A percentile compares a stretch with the other conserved stretches of the same genome.
These are phyloP conservation scores for Diachasma alloeum DNA, from an alignment of 1,140 invertebrate species.

Conservation along the genomic window DNA sequence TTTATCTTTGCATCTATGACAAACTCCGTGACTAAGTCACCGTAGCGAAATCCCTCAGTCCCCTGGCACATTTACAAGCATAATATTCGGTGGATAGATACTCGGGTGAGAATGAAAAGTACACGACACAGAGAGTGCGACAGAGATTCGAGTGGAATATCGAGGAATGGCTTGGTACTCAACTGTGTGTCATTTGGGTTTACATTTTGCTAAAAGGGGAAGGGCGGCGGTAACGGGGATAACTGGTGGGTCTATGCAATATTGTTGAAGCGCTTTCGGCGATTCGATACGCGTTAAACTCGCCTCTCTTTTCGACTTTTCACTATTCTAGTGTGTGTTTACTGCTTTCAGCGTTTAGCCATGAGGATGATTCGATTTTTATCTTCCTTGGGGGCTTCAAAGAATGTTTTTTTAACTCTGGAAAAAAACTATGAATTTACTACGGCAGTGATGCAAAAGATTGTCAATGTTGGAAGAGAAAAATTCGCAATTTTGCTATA, in stretches of 20 bases:
- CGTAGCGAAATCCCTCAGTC: conserved; percentile 28
- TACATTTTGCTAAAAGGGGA: conserved; percentile 39
- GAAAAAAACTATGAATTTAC: neutral
- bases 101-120: neutral
- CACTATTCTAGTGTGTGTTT: neutral
- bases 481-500: neutral
- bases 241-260: conserved; percentile 27
- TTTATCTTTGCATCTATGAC: conserved; percentile 8
- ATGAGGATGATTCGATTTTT: conserved; percentile 13
- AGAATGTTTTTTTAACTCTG: neutral
- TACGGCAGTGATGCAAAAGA: neutral
- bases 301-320: conserved; percentile 6
- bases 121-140: neutral
- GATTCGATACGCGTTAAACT: conserved; percentile 52
- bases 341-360: neutral
- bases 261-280: conserved; percentile 46
- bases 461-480: neutral
- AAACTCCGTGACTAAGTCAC: conserved; percentile 33
- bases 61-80: neutral
- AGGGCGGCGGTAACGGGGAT: conserved; percentile 19
- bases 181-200: conserved; percentile 46
- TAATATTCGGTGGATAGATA: neutral
- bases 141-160: conserved; percentile 14
- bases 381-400: neutral
- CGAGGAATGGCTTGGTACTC: neutral